A percentile compares a stretch with the other conserved stretches of the same genome.
These are phyloP conservation scores for Trichonephila clavata DNA, from an alignment of 1,140 invertebrate genomes.

Conservation along the genomic window DNA sequence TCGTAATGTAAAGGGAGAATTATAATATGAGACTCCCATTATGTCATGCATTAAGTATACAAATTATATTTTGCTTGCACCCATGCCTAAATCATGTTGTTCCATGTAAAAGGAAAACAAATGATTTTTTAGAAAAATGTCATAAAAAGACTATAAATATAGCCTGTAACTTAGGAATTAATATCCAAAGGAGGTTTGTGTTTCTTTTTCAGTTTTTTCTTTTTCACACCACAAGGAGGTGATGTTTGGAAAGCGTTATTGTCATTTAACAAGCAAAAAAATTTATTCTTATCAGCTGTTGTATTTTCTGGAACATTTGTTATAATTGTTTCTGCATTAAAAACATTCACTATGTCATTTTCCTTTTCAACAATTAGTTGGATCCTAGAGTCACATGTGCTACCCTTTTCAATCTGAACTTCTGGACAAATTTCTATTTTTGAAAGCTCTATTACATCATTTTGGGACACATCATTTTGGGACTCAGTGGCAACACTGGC, in stretches of 20 bases:
- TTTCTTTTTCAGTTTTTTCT: constrained; percentile 35
- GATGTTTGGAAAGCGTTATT: background rate
- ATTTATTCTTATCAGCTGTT: background rate
- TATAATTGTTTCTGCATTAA: background rate
- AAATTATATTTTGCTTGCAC: too few relatives aligned
- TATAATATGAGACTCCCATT: too few relatives aligned
- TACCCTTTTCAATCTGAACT: background rate
- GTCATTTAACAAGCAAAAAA: constrained; percentile 28
- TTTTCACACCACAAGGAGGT: background rate
- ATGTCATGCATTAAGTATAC: too few relatives aligned
- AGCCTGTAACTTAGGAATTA: background rate
- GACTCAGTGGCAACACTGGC: background rate
- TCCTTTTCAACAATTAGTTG: background rate
- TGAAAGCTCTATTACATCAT: background rate
- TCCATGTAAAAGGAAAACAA: too few relatives aligned
- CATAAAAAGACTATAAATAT: too few relatives aligned
- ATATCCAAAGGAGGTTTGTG: background rate
- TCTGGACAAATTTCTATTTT: background rate
- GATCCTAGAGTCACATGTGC: background rate
- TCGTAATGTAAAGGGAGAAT: too few relatives aligned
- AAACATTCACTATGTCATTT: background rate
- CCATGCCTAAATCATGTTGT: too few relatives aligned
- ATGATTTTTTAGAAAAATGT: too few relatives aligned
- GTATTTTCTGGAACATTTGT: background rate
- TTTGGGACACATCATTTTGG: background rate